phyloP scores from a whole-genome alignment of 2,888 invertebrate genomes.

The Boloria euphrosyne region DNA sequence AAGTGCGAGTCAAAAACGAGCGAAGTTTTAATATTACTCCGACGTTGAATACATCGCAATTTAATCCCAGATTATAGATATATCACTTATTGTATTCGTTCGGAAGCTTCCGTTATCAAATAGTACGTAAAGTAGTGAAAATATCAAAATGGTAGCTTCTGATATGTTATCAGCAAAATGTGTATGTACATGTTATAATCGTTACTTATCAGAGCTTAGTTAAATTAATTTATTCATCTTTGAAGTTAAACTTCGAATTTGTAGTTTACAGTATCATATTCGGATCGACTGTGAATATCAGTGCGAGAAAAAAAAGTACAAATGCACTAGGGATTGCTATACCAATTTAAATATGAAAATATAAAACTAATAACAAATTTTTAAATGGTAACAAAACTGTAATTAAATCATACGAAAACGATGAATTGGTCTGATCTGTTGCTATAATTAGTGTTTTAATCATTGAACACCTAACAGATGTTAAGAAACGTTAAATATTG shows the following conservation, averaged over 20 bases:
- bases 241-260: background rate
- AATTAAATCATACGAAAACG: background rate
- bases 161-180: constrained; percentile 15
- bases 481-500: constrained; percentile 2
- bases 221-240: constrained; percentile 13
- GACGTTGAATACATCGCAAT: constrained; percentile 2
- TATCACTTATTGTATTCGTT: background rate
- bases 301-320: no score
- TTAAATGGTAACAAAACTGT: no score
- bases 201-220: constrained; percentile 13
- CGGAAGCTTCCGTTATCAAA: constrained; percentile 10
- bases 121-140: background rate
- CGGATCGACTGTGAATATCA: background rate
- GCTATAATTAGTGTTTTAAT: constrained; percentile 9
- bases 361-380: no score
- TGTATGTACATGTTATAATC: constrained; percentile 8
- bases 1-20: constrained; percentile 16
- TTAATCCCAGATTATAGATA: constrained; percentile 1
- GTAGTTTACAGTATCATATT: background rate
- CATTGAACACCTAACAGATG: constrained; percentile 8
- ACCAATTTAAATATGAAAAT: no score
- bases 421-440: constrained; percentile 8
- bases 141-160: constrained; percentile 9
- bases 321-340: no score
- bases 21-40: constrained; percentile 1